Evolutionary conservation across 1,140 invertebrate species (phyloP), one percentile per base, ranked within the genome.

Genomic region (Drosophila bocki): DNA sequence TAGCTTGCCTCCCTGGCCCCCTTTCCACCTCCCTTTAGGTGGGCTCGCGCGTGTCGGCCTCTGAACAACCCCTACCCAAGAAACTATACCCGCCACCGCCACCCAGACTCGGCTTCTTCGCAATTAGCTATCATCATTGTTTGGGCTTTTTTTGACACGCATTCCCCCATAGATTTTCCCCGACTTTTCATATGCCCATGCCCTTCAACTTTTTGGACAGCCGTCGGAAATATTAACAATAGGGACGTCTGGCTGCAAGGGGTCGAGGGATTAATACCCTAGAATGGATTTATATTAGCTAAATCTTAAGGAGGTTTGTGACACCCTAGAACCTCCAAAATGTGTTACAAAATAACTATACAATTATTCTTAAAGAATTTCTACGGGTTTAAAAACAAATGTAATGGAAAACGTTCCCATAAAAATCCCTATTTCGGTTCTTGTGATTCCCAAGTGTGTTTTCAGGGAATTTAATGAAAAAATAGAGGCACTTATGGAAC

Each of bases 71-170:
- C 48, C 63, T 37, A 33, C 19, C 37, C 39, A 12, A 32, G 57
- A 35, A 54, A 53, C n/a, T 32, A 35, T 11, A 33, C 17, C 33
- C 58, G 32, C 33, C 50, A 19, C 29, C 39, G 12, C 26, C 41
- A 9, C 42, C 60, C 33, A 50, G 45, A 67, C 47, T 3, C 33
- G 65, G 60, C 65, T 65, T 68, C 45, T 68, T 56, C 48, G 48
- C 67, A 70, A 70, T 70, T 70, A 70, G 67, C 33, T 22, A 53
- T 70, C 32, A 67, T 67, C 62, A 68, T 67, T 29, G 12, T 15
- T 17, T 42, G 29, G 35, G 45, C 29, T 19, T 26, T 26, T 42
- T 19, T 13, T 45, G 62, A 33, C 67, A 51, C 60, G 22, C 12
- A 65, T 47, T 29, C 19, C 35, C 37, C 61, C 33, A 29, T 11